phyloP scores from a whole-genome alignment of 1,140 invertebrate species.

The Drosophila littoralis region DNA sequence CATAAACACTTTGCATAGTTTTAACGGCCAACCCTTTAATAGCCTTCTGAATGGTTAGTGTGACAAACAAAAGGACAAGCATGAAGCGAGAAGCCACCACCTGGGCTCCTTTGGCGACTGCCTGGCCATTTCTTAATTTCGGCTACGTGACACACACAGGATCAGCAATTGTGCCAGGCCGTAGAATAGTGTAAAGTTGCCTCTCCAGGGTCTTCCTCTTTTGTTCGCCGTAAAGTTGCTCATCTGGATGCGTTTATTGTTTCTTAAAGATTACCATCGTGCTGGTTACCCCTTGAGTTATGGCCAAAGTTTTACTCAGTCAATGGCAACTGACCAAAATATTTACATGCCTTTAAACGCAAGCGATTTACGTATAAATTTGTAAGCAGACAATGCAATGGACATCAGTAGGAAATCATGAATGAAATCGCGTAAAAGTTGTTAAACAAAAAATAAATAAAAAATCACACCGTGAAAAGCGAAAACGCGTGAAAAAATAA shows the following conservation, averaged over 20 bases:
- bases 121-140: slow-evolving; percentile 67
- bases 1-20: slow-evolving; percentile 82
- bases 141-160: slow-evolving; percentile 50
- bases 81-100: slow-evolving; percentile 20
- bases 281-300: slow-evolving; percentile 49
- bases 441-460: slow-evolving; percentile 29
- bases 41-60: neutral
- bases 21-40: slow-evolving; percentile 57
- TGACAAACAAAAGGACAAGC: slow-evolving; percentile 61
- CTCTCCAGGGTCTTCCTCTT: slow-evolving; percentile 6
- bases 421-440: slow-evolving; percentile 67
- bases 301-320: slow-evolving; percentile 46
- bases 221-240: slow-evolving; percentile 52
- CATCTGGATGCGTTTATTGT: slow-evolving; percentile 57
- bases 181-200: neutral
- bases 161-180: neutral
- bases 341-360: slow-evolving; percentile 6
- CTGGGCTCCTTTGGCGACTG: slow-evolving; percentile 29
- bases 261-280: slow-evolving; percentile 72
- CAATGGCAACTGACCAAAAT: slow-evolving; percentile 56
- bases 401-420: slow-evolving; percentile 64
- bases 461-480: slow-evolving; percentile 45
- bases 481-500: slow-evolving; percentile 65
- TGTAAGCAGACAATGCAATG: slow-evolving; percentile 23
- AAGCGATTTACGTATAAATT: slow-evolving; percentile 8